Evolutionary conservation across 2,797 vertebrate species (phyloP), one percentile per base, ranked within the genome.

Genomic region (Hipposideros larvatus): DNA sequence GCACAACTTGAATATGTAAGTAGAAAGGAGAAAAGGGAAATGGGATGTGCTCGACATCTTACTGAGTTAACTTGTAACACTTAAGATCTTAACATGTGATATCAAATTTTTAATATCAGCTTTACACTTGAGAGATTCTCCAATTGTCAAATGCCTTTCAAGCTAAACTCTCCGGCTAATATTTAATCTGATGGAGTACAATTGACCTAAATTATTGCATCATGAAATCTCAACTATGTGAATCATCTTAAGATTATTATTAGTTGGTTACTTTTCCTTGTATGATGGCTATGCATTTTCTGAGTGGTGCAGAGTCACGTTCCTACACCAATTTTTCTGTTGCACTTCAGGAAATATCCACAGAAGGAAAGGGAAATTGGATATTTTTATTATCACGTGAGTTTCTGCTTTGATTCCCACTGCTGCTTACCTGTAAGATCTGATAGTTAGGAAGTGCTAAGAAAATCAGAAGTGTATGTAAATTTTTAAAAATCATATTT

Each of bases 121-220:
- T 89, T 95, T 89, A 93, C 31, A 92, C 34, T 91, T 94, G 63
- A 97, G 63, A 97, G 57, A 92, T 90, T 96, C 93, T 94, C 48
- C 87, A 92, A 85, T 51, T 96, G 83, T 78, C 28, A 95, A 92
- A 94, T 71, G 70, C 55, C 83, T 95, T 96, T 71, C 57, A 94
- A 94, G 93, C 63, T 86, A 92, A 96, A 96, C 61, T 96, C 41
- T 74, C 74, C 87, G 48, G 79, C 65, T 92, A 96, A 51, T 71
- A 96, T 89, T 94, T 95, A 87, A 96, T 94, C 26, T 93, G 66
- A 84, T 46, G 11, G 83, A 93, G 41, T 75, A 96, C 53, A 94
- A 92, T 2, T 91, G 70, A 96, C 78, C 93, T 94, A 78, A 96
- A 93, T 95, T 91, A 96, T 65, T 92, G 24, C 31, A 96, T 84